Conservation (phyloP, 2,797 vertebrate species). For the Lacerta bilineata region DNA sequence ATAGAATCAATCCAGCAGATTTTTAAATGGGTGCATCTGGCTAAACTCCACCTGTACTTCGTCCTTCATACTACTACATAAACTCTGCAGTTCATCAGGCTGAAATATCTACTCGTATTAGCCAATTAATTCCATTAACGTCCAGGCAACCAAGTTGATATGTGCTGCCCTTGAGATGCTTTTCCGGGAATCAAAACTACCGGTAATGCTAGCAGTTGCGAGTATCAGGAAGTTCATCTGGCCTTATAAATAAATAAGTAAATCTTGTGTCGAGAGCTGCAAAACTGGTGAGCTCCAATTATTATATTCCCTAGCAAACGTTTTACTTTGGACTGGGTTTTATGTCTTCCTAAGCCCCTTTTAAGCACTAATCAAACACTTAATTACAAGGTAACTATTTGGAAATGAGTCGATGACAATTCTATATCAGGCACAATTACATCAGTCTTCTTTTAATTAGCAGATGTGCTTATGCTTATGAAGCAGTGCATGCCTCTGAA, state of each 20-base stretch:
- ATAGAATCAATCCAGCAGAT: background rate
- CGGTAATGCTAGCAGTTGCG: background rate
- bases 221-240: background rate
- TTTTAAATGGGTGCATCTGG: background rate
- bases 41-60: background rate
- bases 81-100: background rate
- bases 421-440: slow-evolving; percentile 11
- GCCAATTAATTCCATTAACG: slow-evolving; percentile 3
- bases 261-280: background rate
- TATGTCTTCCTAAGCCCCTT: background rate
- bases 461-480: background rate
- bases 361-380: background rate
- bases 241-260: no score
- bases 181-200: no score
- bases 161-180: slow-evolving; percentile 1
- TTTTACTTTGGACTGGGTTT: background rate
- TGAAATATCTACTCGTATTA: background rate
- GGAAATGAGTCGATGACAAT: slow-evolving; percentile 29
- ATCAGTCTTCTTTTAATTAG: background rate
- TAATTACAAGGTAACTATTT: slow-evolving; percentile 40
- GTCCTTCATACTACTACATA: background rate
- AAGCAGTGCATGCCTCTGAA: rapidly evolving
- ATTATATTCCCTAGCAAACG: rapidly evolving
- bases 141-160: background rate
- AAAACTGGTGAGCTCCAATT: background rate